Percentiles rank a stretch among this genome's conserved stretches.
phyloP scores from a whole-genome alignment of 2,888 invertebrate genomes.

The Rhingia campestris region DNA sequence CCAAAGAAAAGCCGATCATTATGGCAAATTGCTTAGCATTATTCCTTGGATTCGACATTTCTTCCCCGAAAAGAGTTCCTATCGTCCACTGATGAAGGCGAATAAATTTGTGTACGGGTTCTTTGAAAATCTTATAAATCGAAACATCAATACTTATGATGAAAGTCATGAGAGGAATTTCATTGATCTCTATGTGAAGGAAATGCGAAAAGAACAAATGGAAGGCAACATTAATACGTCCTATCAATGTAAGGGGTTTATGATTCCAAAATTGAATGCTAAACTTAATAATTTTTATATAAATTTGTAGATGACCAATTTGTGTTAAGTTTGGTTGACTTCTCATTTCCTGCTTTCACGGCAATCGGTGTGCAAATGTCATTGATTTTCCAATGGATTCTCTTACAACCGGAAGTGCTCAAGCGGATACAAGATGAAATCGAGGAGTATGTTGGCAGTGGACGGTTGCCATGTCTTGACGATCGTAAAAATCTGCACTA shows the following conservation, averaged over 20 bases:
- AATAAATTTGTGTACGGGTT: slow-evolving; percentile 84
- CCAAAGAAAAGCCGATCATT: slow-evolving; percentile 85
- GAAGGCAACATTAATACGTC: slow-evolving; percentile 82
- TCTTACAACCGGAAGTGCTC: slow-evolving; percentile 85
- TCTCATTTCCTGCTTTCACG: slow-evolving; percentile 85
- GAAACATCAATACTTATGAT: slow-evolving; percentile 82
- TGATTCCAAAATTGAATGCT: no score
- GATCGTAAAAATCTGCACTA: slow-evolving; percentile 86
- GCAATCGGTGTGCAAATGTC: slow-evolving; percentile 84
- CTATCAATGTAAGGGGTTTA: slow-evolving; percentile 82
- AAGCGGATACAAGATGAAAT: slow-evolving; percentile 86
- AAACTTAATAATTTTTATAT: no score
- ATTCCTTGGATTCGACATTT: slow-evolving; percentile 86
- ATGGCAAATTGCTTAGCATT: slow-evolving; percentile 85
- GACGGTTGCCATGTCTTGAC: slow-evolving; percentile 85
- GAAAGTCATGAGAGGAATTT: slow-evolving; percentile 85
- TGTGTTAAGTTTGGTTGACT: slow-evolving; percentile 85
- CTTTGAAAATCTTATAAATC: slow-evolving; percentile 83
- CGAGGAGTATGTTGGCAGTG: slow-evolving; percentile 85
- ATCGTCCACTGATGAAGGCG: slow-evolving; percentile 83
- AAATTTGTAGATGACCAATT: slow-evolving; percentile 84
- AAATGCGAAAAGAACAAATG: slow-evolving; percentile 84
- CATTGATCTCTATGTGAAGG: slow-evolving; percentile 85
- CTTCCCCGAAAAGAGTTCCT: slow-evolving; percentile 85
- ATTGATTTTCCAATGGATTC: slow-evolving; percentile 84